phyloP scores from a whole-genome alignment of 37 sponge, comb jelly and placozoan genomes.

The Aplysina aerophoba region DNA sequence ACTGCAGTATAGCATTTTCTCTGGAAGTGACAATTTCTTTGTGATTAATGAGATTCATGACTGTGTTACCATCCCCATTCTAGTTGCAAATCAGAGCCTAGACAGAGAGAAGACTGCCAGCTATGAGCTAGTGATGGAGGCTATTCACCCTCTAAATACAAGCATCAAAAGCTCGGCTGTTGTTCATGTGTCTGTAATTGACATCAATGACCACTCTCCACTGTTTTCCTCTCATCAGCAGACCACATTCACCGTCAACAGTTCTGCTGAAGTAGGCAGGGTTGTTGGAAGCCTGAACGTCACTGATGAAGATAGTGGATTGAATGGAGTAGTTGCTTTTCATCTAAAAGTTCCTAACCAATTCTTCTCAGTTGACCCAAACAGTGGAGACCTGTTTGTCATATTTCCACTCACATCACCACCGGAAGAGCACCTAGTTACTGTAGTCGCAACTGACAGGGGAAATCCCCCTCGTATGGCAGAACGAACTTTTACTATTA shows the following conservation, averaged over 20 bases:
- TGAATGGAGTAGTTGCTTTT: conserved; percentile 57
- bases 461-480: neutral
- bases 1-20: neutral
- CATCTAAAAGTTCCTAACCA: conserved; percentile 34
- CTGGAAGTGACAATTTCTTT: neutral
- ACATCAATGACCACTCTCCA: conserved; percentile 22
- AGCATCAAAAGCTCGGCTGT: neutral
- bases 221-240: neutral
- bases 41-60: neutral
- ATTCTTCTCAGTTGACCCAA: conserved; percentile 53
- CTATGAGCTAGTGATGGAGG: neutral
- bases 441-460: neutral
- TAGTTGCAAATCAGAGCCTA: neutral
- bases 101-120: neutral
- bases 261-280: neutral
- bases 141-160: neutral
- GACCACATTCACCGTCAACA: neutral
- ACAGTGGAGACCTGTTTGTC: conserved; percentile 53
- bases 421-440: neutral
- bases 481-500: neutral
- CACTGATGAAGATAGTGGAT: conserved; percentile 53
- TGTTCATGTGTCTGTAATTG: conserved; percentile 6
- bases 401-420: neutral
- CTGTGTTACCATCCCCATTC: conserved; percentile 29
- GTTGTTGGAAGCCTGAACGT: conserved; percentile 28